A percentile compares a stretch with the other conserved stretches of the same genome.
These are phyloP conservation scores for Drosophila melanica DNA, from an alignment of 1,140 invertebrate species.

Conservation along the genomic window DNA sequence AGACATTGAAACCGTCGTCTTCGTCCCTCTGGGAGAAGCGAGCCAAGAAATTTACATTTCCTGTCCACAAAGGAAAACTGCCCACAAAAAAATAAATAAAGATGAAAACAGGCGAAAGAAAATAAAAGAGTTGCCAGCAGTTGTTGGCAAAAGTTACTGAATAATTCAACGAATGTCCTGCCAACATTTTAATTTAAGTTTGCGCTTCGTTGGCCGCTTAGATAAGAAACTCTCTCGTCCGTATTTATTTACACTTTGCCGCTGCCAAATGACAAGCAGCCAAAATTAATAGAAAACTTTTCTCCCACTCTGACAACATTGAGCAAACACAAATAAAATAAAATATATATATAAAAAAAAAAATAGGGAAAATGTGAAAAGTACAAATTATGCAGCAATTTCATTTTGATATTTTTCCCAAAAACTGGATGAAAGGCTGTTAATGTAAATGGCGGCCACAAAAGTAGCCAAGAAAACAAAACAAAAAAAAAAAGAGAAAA, in stretches of 20 bases:
- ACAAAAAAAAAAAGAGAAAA: conserved; percentile 51
- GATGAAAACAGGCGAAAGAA: conserved; percentile 40
- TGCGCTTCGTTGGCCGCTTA: conserved; percentile 70
- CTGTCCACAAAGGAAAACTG: conserved; percentile 49
- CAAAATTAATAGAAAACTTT: conserved; percentile 83
- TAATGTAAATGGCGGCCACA: conserved; percentile 76
- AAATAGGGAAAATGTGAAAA: conserved; percentile 59
- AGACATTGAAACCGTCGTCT: conserved; percentile 40
- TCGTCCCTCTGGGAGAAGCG: conserved; percentile 2
- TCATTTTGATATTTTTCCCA: conserved; percentile 78
- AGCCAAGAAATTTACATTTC: conserved; percentile 49
- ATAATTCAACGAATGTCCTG: conserved; percentile 80
- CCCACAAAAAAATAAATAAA: conserved; percentile 38
- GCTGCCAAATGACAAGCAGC: conserved; percentile 67
- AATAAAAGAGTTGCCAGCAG: conserved; percentile 47
- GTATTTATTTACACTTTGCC: conserved; percentile 80
- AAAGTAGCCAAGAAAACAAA: conserved; percentile 39
- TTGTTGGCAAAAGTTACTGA: conserved; percentile 61
- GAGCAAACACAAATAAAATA: conserved; percentile 57
- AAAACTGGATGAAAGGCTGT: conserved; percentile 76
- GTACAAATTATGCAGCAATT: conserved; percentile 82
- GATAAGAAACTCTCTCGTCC: conserved; percentile 67
- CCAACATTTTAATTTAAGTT: conserved; percentile 83
- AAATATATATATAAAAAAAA: conserved; percentile 6
- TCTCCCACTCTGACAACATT: conserved; percentile 41